Evolutionary conservation across 2,888 invertebrate species (phyloP).

Genomic region (Ctenicera cuprea): DNA sequence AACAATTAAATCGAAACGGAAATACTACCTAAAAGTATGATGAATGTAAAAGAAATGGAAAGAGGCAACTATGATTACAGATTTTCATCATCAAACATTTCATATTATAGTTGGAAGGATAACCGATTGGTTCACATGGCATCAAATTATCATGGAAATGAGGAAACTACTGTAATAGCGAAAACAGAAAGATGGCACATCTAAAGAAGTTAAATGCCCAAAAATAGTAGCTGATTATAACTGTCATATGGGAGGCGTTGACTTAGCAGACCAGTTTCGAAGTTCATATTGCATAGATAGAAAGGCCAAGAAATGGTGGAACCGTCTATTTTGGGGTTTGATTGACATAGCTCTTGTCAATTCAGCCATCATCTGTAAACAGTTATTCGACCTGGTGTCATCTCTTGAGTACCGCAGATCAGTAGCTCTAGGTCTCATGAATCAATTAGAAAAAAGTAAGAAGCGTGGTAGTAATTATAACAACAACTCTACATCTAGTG

Average conservation of each 20-base stretch:
- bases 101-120: conserved; percentile 46
- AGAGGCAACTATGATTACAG: conserved; percentile 16
- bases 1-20: conserved; percentile 35
- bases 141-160: conserved; percentile 39
- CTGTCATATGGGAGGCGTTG: conserved; percentile 10
- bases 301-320: conserved; percentile 31
- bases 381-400: background rate
- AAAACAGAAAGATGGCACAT: conserved; percentile 25
- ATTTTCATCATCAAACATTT: conserved; percentile 6
- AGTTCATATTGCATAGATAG: conserved; percentile 18
- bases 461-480: background rate
- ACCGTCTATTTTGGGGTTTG: conserved; percentile 26
- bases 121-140: conserved; percentile 42
- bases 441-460: background rate
- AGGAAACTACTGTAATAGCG: background rate
- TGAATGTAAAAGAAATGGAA: background rate
- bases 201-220: background rate
- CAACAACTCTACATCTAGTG: too few relatives aligned
- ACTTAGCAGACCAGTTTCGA: conserved; percentile 30
- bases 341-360: conserved; percentile 23
- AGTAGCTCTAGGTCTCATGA: background rate
- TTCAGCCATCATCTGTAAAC: conserved; percentile 1
- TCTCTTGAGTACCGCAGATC: conserved; percentile 11
- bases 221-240: conserved; percentile 23
- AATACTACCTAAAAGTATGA: conserved; percentile 33